Evolutionary conservation across 2,888 invertebrate species (phyloP).

Genomic region (Chydorus sphaericus): DNA sequence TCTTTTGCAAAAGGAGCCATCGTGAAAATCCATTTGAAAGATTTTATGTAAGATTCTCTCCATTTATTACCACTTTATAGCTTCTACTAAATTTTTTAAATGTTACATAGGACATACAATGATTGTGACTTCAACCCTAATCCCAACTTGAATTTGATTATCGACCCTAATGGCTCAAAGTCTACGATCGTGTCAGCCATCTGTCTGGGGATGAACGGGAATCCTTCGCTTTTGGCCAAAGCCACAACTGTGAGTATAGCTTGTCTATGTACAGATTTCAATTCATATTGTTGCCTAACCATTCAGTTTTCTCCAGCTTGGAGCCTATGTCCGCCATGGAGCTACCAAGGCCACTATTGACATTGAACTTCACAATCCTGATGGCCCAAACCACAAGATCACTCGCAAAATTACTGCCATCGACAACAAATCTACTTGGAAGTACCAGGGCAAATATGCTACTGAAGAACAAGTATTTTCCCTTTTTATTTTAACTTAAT

Average conservation of each 20-base stretch:
- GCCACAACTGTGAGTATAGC: not conserved
- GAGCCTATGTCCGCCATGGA: slow-evolving; percentile 7
- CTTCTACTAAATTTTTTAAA: slow-evolving; percentile 12
- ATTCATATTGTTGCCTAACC: no score
- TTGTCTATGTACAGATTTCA: not conserved
- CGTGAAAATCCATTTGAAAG: slow-evolving; percentile 18
- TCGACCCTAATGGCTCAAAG: slow-evolving; percentile 91
- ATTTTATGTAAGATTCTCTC: slow-evolving; percentile 22
- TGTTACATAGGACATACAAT: slow-evolving; percentile 54
- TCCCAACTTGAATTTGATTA: slow-evolving; percentile 67
- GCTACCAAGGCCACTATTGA: slow-evolving; percentile 5
- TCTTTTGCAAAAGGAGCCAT: slow-evolving; percentile 20
- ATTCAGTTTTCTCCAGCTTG: not conserved
- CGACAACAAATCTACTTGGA: slow-evolving; percentile 10
- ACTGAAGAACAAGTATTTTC: slow-evolving; percentile 3
- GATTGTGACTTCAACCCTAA: slow-evolving; percentile 54
- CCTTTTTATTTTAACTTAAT: no score
- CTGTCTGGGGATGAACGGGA: slow-evolving; percentile 77
- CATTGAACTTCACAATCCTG: slow-evolving; percentile 11
- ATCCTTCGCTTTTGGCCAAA: slow-evolving; percentile 25
- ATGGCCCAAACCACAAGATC: slow-evolving; percentile 2
- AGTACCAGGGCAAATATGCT: not conserved
- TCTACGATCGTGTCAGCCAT: slow-evolving; percentile 86
- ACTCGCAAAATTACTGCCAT: not conserved
- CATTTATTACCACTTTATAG: no score